phyloP scores from a whole-genome alignment of 2,888 invertebrate species.

The Lithophane leautieri region DNA sequence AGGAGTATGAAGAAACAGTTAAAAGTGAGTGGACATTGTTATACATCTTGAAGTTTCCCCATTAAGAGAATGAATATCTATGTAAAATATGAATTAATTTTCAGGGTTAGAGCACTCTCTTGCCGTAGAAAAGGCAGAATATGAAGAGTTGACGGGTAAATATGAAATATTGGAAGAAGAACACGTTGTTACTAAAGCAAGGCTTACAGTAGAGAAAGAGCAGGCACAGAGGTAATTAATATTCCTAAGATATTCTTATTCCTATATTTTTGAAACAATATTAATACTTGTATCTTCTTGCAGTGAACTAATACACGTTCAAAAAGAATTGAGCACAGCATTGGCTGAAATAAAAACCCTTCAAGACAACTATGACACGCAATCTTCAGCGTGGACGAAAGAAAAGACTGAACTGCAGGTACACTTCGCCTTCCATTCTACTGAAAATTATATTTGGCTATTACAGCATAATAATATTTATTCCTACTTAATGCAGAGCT shows the following conservation, averaged over 20 bases:
- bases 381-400: slow-evolving; percentile 93
- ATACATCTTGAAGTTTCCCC: neutral
- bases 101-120: slow-evolving; percentile 93
- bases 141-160: slow-evolving; percentile 94
- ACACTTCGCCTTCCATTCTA: slow-evolving; percentile 34
- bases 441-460: neutral
- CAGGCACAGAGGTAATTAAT: slow-evolving; percentile 92
- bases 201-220: slow-evolving; percentile 95
- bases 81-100: slow-evolving; percentile 67
- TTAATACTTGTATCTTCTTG: slow-evolving; percentile 58
- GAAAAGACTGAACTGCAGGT: slow-evolving; percentile 93
- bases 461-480: neutral
- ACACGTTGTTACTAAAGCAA: slow-evolving; percentile 95
- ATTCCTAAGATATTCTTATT: neutral
- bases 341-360: slow-evolving; percentile 92
- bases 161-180: slow-evolving; percentile 96
- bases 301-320: slow-evolving; percentile 91
- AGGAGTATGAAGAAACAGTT: slow-evolving; percentile 92
- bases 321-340: slow-evolving; percentile 91
- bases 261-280: neutral
- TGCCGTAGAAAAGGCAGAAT: slow-evolving; percentile 93
- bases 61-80: neutral
- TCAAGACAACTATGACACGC: slow-evolving; percentile 91
- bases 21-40: slow-evolving; percentile 90
- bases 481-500: slow-evolving; percentile 70